Conservation (phyloP, 2,113 vertebrate genomes). For the Vulpes vulpes region DNA sequence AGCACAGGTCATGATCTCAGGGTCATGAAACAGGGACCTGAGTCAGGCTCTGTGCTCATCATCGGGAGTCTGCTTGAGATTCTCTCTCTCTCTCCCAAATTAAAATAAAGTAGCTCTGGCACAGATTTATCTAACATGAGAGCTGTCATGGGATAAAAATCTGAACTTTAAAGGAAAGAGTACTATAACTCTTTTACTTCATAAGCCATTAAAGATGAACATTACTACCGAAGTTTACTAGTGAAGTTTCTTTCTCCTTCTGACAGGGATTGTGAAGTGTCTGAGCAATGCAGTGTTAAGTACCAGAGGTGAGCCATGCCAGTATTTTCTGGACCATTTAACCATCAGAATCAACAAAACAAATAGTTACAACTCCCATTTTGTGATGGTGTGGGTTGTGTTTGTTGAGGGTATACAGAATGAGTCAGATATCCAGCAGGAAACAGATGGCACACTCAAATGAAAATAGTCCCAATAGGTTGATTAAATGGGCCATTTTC, state of each 20-base stretch:
- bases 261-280: not conserved
- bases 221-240: not conserved
- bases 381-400: not conserved
- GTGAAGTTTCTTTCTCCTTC: not conserved
- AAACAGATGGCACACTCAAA: slow-evolving; percentile 6
- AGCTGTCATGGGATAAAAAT: slow-evolving; percentile 10
- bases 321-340: not conserved
- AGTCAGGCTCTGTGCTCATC: not conserved
- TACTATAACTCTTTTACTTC: not conserved
- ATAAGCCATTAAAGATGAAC: not conserved
- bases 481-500: not conserved
- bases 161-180: slow-evolving; percentile 1
- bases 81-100: not conserved
- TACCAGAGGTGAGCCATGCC: not conserved
- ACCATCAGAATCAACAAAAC: not conserved
- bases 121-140: not conserved
- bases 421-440: not conserved
- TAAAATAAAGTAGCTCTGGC: not conserved
- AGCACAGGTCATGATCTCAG: not conserved
- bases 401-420: not conserved
- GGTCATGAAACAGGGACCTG: not conserved
- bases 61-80: not conserved
- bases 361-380: not conserved
- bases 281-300: not conserved
- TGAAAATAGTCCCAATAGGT: not conserved